A percentile compares a stretch with the other conserved stretches of the same genome.
Conservation (phyloP, 2,797 vertebrate species). For the Phrynocephalus forsythii region DNA sequence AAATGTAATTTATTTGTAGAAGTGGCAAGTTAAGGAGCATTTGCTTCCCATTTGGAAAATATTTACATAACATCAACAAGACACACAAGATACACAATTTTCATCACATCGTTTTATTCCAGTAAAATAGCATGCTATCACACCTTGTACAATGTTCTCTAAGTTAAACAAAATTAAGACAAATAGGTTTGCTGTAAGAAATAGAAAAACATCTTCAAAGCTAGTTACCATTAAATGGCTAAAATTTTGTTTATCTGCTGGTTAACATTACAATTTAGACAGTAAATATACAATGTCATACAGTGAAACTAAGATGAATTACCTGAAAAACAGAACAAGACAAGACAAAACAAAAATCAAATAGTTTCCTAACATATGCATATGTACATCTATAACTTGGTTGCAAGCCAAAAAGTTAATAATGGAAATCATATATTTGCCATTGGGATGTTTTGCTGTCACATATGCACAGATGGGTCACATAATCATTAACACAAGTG, state of each 20-base stretch:
- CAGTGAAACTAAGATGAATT: slow-evolving; percentile 16
- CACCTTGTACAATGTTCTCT: background rate
- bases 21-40: slow-evolving; percentile 48
- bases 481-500: background rate
- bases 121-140: background rate
- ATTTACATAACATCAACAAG: slow-evolving; percentile 8
- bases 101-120: background rate
- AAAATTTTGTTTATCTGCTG: slow-evolving; percentile 26
- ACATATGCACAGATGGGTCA: background rate
- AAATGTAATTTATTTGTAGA: slow-evolving; percentile 60
- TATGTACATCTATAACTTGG: background rate
- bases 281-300: slow-evolving; percentile 29
- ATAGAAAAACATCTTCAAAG: slow-evolving; percentile 21
- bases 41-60: slow-evolving; percentile 41
- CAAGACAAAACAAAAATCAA: background rate
- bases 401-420: background rate
- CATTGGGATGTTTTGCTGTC: background rate
- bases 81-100: background rate
- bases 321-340: slow-evolving; percentile 3
- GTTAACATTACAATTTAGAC: background rate
- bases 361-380: background rate
- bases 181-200: slow-evolving; percentile 3
- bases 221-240: slow-evolving; percentile 16
- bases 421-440: background rate
- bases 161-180: slow-evolving; percentile 5